Percentiles rank a stretch among this genome's conserved stretches.
phyloP scores from a whole-genome alignment of 2,888 invertebrate species.

The Ditula angustiorana region DNA sequence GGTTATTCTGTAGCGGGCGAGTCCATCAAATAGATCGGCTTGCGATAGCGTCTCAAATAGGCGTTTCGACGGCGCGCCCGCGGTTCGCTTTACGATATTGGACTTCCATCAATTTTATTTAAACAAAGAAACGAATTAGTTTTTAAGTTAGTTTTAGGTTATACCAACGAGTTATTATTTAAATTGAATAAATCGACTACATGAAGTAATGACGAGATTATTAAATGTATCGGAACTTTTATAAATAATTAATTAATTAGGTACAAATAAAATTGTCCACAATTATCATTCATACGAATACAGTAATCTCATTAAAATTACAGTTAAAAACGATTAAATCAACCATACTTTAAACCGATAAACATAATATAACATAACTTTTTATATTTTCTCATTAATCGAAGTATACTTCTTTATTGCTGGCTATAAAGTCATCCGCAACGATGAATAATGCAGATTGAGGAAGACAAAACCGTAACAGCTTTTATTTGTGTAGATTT shows the following conservation, averaged over 20 bases:
- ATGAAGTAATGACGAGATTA: too few species aligned
- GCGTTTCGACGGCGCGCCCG: constrained; percentile 57
- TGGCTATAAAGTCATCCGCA: constrained; percentile 46
- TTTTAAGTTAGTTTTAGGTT: too few species aligned
- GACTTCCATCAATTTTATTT: constrained; percentile 71
- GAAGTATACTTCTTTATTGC: constrained; percentile 48
- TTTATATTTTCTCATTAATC: constrained; percentile 44
- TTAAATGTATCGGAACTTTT: too few species aligned
- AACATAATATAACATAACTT: too few species aligned
- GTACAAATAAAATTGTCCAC: too few species aligned
- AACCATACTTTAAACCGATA: constrained; percentile 7
- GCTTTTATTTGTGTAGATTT: constrained; percentile 53
- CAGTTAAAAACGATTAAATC: constrained; percentile 6
- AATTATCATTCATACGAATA: too few species aligned
- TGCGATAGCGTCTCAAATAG: constrained; percentile 72
- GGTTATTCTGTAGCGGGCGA: constrained; percentile 61
- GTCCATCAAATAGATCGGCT: constrained; percentile 81
- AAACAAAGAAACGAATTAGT: constrained; percentile 57
- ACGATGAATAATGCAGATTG: constrained; percentile 25
- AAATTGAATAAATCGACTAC: too few species aligned
- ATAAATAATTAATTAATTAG: too few species aligned
- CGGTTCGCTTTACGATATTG: constrained; percentile 79
- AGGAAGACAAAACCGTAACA: constrained; percentile 46
- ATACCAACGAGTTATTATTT: too few species aligned
- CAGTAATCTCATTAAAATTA: background rate